Base-by-base conservation (phyloP, 1,140 invertebrate species). In the Heliconius melpomene region DNA sequence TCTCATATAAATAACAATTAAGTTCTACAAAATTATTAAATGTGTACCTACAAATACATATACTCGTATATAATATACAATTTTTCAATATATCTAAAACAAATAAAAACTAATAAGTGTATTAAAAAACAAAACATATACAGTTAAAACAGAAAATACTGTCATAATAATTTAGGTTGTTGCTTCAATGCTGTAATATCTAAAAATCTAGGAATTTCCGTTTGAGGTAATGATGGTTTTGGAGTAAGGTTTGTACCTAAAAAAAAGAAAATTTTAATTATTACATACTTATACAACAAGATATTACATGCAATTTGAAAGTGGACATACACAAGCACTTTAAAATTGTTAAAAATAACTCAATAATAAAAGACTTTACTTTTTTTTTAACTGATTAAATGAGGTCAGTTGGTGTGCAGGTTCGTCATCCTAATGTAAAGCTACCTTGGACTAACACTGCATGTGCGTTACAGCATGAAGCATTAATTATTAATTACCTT, bases 111-210 rank as follows among this genome's bases (percentile, higher is more conserved):
- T 29, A 66, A 66, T 7, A 66, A 29, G 9, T 26, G 5, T 16
- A 13, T 16, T 13, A 66, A 29, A 66, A 26, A 66, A 2, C 2
- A 2, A 26, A 29, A 57, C 7, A 57, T 57, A 20, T 23, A 2
- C 3, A 66, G 16, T 26, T 16, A 26, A 13, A 29, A 26, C 26
- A 66, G 29, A 26, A 29, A 13, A 29, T 26, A 29, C 29, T 66
- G 26, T 79, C 94, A 96, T 85, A 96, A 91, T 29, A 96, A 93
- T 92, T 96, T 96, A 6, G 96, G 95, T 86, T 96, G 96, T 81
- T 95, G 95, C 88, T 96, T 96, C 57, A 96, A 91, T 75, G 95
- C 95, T 54, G 96, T 95, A 74, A 96, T 95, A 82, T 97, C 96
- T 85, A 96, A 89, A 88, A 96, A 96, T 89, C 94, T 95, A 29